phyloP scores from a whole-genome alignment of 2,797 vertebrate species.

The Nyctibius grandis region DNA sequence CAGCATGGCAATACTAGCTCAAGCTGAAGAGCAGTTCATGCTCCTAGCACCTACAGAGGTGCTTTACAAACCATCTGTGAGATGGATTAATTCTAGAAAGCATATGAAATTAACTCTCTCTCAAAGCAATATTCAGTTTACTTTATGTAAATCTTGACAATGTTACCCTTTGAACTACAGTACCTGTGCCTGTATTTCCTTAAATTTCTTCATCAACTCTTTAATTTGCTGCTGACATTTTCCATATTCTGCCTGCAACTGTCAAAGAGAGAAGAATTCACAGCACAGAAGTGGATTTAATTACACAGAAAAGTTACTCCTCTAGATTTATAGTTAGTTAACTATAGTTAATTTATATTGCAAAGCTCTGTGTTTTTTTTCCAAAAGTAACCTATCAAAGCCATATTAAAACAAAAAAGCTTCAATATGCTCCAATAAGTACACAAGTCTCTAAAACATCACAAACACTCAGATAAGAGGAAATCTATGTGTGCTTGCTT shows the following conservation, averaged over 20 bases:
- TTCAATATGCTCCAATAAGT: background rate
- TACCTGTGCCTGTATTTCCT: conserved; percentile 90
- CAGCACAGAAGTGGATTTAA: background rate
- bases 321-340: background rate
- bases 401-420: background rate
- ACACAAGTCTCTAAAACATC: background rate
- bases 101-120: background rate
- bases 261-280: conserved; percentile 52
- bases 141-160: background rate
- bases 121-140: background rate
- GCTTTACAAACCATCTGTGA: background rate
- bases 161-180: background rate
- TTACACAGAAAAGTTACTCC: background rate
- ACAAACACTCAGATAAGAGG: background rate
- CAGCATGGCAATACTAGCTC: background rate
- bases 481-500: background rate
- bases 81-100: background rate
- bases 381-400: background rate
- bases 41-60: background rate
- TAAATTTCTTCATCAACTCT: conserved; percentile 83
- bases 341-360: background rate
- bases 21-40: background rate
- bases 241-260: conserved; percentile 87
- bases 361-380: background rate
- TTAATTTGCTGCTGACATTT: conserved; percentile 89